These are phyloP conservation scores for Drosophila stalkeri DNA, from an alignment of 2,888 invertebrate genomes.

Conservation along the genomic window DNA sequence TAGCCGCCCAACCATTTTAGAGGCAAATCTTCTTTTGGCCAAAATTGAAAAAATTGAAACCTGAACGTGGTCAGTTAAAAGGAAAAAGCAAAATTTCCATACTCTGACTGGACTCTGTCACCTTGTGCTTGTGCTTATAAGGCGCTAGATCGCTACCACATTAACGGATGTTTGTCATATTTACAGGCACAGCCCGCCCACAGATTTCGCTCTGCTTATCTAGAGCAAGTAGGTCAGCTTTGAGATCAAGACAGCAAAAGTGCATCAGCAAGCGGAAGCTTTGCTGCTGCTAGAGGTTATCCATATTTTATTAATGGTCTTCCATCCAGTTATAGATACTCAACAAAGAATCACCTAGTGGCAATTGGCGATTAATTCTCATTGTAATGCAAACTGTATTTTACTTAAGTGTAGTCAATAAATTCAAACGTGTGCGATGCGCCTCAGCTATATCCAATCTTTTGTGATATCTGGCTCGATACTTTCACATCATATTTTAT, in stretches of 20 bases:
- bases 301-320: conserved; percentile 45
- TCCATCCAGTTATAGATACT: conserved; percentile 33
- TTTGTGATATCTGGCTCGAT: background rate
- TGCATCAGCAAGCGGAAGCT: conserved; percentile 51
- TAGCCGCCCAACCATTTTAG: conserved; percentile 46
- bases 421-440: conserved; percentile 39
- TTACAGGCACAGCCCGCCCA: conserved; percentile 46
- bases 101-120: conserved; percentile 28
- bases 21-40: conserved; percentile 38
- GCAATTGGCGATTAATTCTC: conserved; percentile 38
- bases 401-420: conserved; percentile 25
- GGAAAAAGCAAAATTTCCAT: conserved; percentile 53
- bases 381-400: conserved; percentile 41
- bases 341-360: conserved; percentile 26
- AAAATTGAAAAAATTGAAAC: conserved; percentile 32
- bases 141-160: conserved; percentile 56
- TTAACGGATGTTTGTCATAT: conserved; percentile 61
- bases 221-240: conserved; percentile 62
- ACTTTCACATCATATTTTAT: background rate
- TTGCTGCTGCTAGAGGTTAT: conserved; percentile 29
- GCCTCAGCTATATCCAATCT: conserved; percentile 59
- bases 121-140: conserved; percentile 49
- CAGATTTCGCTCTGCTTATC: conserved; percentile 23
- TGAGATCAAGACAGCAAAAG: conserved; percentile 24
- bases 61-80: conserved; percentile 42